Evolutionary conservation across 2,797 vertebrate species (phyloP).

Genomic region (Scarus forsteni): DNA sequence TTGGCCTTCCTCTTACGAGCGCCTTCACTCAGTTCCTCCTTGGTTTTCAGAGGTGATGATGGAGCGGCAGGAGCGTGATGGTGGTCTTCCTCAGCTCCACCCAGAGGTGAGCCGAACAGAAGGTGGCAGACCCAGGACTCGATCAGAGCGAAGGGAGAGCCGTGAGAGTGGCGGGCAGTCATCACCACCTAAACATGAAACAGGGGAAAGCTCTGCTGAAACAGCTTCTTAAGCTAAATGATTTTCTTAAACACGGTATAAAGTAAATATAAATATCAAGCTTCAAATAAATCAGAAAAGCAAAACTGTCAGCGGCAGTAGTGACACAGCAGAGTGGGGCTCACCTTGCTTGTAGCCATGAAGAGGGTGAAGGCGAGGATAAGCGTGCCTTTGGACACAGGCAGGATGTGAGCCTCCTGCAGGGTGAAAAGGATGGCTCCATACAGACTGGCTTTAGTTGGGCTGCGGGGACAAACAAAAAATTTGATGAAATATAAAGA

Average conservation of each 20-base stretch:
- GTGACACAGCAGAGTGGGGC: neutral
- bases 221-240: neutral
- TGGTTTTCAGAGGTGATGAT: slow-evolving; percentile 87
- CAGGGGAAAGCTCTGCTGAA: neutral
- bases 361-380: slow-evolving; percentile 96
- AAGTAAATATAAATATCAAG: neutral
- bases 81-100: slow-evolving; percentile 81
- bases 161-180: slow-evolving; percentile 96
- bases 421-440: slow-evolving; percentile 96
- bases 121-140: slow-evolving; percentile 91
- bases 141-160: slow-evolving; percentile 91
- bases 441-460: slow-evolving; percentile 97
- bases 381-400: slow-evolving; percentile 90
- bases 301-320: neutral
- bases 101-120: slow-evolving; percentile 89
- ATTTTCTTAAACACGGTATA: neutral
- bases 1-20: slow-evolving; percentile 95
- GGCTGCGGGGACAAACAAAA: slow-evolving; percentile 79
- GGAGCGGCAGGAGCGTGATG: slow-evolving; percentile 76
- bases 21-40: slow-evolving; percentile 95
- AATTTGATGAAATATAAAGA: too few species aligned
- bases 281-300: neutral
- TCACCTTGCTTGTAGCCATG: slow-evolving; percentile 94
- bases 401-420: slow-evolving; percentile 93
- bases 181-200: slow-evolving; percentile 88